Conservation (phyloP, 2,113 vertebrate species). For the Numida meleagris region DNA sequence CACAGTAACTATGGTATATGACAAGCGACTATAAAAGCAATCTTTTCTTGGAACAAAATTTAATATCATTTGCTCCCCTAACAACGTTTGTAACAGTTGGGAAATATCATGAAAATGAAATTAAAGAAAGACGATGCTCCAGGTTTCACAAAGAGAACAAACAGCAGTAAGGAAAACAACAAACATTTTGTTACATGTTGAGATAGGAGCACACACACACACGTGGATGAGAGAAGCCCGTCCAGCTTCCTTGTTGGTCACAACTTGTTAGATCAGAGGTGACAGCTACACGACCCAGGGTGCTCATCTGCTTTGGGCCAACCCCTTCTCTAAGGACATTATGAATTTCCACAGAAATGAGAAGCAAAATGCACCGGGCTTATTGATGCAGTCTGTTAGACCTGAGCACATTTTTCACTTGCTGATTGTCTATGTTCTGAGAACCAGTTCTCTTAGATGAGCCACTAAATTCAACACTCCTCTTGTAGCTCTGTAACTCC, state of each 20-base stretch:
- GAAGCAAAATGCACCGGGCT: neutral
- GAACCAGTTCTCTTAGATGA: neutral
- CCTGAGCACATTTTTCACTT: neutral
- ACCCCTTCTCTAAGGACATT: neutral
- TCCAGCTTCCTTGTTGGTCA: neutral
- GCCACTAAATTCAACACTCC: neutral
- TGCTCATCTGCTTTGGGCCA: neutral
- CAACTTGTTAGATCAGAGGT: neutral
- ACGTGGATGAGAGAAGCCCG: neutral
- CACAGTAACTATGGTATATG: rapidly evolving
- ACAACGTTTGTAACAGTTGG: neutral
- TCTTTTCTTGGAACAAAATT: neutral
- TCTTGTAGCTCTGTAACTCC: neutral
- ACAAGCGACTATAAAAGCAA: neutral
- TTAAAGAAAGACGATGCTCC: neutral
- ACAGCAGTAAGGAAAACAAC: neutral
- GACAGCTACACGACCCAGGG: neutral
- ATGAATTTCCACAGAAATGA: neutral
- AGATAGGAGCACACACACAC: neutral
- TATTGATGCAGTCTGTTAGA: neutral
- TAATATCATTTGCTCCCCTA: neutral
- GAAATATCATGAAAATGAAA: neutral
- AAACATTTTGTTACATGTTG: neutral
- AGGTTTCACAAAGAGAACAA: neutral
- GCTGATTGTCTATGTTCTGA: neutral